A percentile compares a stretch with the other conserved stretches of the same genome.
phyloP scores from a whole-genome alignment of 2,888 invertebrate genomes.

The Spilosoma lubricipeda region DNA sequence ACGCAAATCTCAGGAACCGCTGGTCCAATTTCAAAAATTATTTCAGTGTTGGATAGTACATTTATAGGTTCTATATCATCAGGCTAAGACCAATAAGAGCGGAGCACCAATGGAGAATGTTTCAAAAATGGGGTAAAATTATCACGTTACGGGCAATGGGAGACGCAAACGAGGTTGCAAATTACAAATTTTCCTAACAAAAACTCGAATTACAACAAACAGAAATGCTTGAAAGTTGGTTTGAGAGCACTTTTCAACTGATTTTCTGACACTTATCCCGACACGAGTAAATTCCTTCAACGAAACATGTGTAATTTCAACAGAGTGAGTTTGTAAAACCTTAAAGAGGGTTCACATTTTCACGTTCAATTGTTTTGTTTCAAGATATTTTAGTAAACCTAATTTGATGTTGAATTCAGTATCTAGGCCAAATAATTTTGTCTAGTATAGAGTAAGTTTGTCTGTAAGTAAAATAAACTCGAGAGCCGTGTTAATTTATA shows the following conservation, averaged over 20 bases:
- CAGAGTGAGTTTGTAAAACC: background rate
- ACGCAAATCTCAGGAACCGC: too few relatives aligned
- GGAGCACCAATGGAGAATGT: too few relatives aligned
- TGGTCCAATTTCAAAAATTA: too few relatives aligned
- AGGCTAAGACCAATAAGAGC: too few relatives aligned
- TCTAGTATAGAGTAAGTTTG: background rate
- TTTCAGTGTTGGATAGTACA: too few relatives aligned
- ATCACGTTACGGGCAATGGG: too few relatives aligned
- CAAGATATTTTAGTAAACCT: too few relatives aligned
- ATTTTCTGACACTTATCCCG: background rate
- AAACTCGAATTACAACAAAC: background rate
- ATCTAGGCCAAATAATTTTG: background rate
- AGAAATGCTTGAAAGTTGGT: background rate
- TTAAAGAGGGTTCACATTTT: background rate
- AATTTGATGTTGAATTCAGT: background rate
- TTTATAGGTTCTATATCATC: too few relatives aligned
- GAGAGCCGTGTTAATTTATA: too few relatives aligned
- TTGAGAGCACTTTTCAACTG: background rate
- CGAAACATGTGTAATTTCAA: background rate
- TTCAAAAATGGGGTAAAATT: too few relatives aligned
- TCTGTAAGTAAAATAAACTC: background rate
- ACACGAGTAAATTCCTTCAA: background rate
- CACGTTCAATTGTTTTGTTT: background rate
- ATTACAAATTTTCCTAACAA: background rate
- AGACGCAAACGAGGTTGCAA: too few relatives aligned